Evolutionary conservation across 2,113 vertebrate genomes (phyloP).

Genomic region (Brachyistius frenatus): DNA sequence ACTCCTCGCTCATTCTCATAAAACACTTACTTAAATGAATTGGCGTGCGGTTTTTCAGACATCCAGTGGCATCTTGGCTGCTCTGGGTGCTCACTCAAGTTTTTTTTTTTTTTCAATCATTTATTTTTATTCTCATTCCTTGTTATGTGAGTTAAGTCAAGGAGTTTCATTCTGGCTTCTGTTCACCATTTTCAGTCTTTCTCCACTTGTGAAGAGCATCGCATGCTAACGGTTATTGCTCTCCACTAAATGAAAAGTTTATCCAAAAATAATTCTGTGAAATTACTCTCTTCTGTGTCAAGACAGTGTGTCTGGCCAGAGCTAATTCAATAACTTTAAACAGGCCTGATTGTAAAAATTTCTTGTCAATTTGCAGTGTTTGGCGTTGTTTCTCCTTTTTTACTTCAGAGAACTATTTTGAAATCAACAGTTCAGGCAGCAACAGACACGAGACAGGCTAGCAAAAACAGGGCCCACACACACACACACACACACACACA

Average conservation of each 20-base stretch:
- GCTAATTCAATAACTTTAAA: constrained; percentile 66
- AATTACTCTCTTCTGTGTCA: constrained; percentile 71
- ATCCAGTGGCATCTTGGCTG: constrained; percentile 17
- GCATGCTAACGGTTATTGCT: constrained; percentile 41
- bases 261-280: constrained; percentile 72
- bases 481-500: constrained; percentile 4
- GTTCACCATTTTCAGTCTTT: not conserved
- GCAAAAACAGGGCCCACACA: not conserved
- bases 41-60: constrained; percentile 2
- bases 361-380: constrained; percentile 48
- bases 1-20: not conserved
- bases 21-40: not conserved
- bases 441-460: constrained; percentile 29
- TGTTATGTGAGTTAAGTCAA: constrained; percentile 18
- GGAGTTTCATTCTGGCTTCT: constrained; percentile 21
- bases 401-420: constrained; percentile 21
- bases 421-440: constrained; percentile 19
- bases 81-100: not conserved
- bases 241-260: constrained; percentile 50
- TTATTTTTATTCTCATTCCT: constrained; percentile 18
- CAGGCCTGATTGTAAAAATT: constrained; percentile 61
- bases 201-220: constrained; percentile 18
- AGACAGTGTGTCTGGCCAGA: constrained; percentile 78
- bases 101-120: not conserved
- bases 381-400: constrained; percentile 29